Conservation (phyloP, 2,888 invertebrate species). For the Nemapogon koenigi region DNA sequence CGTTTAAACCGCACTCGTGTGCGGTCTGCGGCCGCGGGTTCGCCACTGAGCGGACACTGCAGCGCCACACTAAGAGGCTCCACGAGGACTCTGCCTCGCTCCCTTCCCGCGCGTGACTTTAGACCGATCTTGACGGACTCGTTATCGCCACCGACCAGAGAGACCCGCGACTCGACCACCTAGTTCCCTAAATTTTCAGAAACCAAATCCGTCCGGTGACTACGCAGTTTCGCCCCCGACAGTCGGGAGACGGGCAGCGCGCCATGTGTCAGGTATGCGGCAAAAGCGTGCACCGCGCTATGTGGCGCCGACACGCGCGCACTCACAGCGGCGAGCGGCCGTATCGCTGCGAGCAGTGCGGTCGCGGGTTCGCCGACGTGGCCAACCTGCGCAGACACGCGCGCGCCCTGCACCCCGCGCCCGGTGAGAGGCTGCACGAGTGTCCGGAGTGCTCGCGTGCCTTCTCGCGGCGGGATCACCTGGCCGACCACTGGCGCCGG, state of each 20-base stretch:
- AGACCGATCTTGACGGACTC: neutral
- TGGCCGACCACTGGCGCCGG: neutral
- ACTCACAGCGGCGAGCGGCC: conserved; percentile 36
- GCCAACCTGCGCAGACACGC: conserved; percentile 38
- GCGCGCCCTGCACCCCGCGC: conserved; percentile 54
- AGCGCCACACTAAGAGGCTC: conserved; percentile 53
- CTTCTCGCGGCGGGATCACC: conserved; percentile 47
- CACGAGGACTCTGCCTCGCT: conserved; percentile 25
- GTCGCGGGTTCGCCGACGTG: conserved; percentile 54
- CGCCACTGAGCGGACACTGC: conserved; percentile 54
- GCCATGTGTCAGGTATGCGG: conserved; percentile 61
- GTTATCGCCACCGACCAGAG: neutral
- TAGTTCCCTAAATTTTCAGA: neutral
- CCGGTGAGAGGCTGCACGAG: conserved; percentile 56
- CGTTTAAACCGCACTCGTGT: conserved; percentile 63
- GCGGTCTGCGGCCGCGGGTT: conserved; percentile 60
- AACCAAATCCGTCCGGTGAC: neutral
- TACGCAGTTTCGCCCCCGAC: conserved; percentile 3
- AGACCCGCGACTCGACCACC: neutral
- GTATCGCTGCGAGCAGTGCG: conserved; percentile 53
- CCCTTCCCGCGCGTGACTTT: neutral
- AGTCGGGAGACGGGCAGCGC: conserved; percentile 23
- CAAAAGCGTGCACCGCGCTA: conserved; percentile 41
- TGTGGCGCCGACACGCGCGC: conserved; percentile 50
- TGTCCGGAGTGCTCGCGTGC: conserved; percentile 55